These are phyloP conservation scores for Pyrocephalus nanus DNA, from an alignment of 2,797 vertebrate species.

Conservation along the genomic window DNA sequence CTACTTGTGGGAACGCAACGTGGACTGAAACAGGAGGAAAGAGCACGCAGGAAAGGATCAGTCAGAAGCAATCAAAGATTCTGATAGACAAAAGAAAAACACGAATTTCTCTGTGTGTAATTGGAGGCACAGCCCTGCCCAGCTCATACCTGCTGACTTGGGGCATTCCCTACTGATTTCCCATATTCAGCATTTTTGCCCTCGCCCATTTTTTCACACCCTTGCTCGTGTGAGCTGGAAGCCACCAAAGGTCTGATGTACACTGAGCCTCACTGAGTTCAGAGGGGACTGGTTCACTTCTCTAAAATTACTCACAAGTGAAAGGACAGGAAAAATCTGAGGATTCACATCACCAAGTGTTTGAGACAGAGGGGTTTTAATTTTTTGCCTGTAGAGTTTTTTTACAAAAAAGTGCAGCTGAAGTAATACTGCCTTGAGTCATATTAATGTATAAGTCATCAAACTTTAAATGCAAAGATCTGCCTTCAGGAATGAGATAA, in stretches of 20 bases:
- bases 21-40: not conserved
- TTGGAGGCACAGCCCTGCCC: not conserved
- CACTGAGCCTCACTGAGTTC: not conserved
- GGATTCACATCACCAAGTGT: not conserved
- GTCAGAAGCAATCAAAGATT: conserved; percentile 2
- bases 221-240: fast-evolving
- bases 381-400: not conserved
- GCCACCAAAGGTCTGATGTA: not conserved
- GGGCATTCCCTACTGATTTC: not conserved
- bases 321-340: not conserved
- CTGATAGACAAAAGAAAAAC: not conserved
- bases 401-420: not conserved
- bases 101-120: not conserved
- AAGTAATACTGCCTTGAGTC: not conserved
- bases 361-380: not conserved
- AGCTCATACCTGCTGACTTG: not conserved
- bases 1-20: not conserved
- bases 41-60: not conserved
- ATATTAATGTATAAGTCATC: not conserved
- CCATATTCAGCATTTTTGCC: not conserved
- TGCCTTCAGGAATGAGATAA: not conserved
- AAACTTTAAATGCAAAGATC: not conserved
- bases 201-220: not conserved
- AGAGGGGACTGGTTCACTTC: not conserved
- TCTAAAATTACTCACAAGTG: not conserved